phyloP scores from a whole-genome alignment of 2,797 vertebrate species.

The Chloroceryle inda region DNA sequence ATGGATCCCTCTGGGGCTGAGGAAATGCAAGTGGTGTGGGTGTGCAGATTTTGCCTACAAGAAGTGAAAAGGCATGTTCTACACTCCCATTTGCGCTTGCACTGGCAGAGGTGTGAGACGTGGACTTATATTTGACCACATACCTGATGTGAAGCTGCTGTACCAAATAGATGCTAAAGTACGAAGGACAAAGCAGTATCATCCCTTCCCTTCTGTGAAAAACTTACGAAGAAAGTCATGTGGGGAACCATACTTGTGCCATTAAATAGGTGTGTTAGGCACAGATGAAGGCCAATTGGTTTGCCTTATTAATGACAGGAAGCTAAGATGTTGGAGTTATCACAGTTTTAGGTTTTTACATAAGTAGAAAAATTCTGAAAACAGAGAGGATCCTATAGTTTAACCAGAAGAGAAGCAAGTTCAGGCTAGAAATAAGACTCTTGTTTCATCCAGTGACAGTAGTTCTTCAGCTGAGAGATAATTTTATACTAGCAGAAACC shows the following conservation, averaged over 20 bases:
- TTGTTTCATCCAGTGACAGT: not conserved
- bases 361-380: not conserved
- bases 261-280: not conserved
- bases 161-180: not conserved
- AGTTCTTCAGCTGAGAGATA: not conserved
- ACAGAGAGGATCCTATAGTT: not conserved
- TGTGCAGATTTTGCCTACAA: not conserved
- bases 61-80: not conserved
- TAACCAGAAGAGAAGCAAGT: not conserved
- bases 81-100: not conserved
- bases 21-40: not conserved
- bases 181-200: not conserved
- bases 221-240: not conserved
- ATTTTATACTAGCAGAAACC: not conserved
- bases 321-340: not conserved
- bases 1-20: not conserved
- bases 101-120: not conserved
- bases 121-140: not conserved
- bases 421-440: not conserved
- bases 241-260: not conserved
- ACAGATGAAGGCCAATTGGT: not conserved
- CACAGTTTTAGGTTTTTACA: not conserved
- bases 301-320: not conserved
- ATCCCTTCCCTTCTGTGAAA: not conserved
- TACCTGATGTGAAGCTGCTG: not conserved